These are phyloP conservation scores for Engystomops pustulosus DNA, from an alignment of 2,113 vertebrate genomes.

Conservation along the genomic window DNA sequence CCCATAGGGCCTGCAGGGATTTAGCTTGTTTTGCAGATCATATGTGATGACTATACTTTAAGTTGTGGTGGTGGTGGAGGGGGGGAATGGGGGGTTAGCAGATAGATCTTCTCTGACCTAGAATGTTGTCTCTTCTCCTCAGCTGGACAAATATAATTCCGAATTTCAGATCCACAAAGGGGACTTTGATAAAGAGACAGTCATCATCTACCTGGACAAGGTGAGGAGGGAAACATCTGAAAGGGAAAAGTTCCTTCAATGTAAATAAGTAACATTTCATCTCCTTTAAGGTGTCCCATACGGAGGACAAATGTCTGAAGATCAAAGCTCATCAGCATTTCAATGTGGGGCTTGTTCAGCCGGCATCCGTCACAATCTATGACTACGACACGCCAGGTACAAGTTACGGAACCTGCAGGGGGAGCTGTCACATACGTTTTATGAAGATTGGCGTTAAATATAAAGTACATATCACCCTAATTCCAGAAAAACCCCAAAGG, in stretches of 20 bases:
- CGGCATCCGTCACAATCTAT: slow-evolving; percentile 67
- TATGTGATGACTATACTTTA: too few relatives aligned
- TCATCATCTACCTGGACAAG: slow-evolving; percentile 87
- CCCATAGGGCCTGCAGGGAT: too few relatives aligned
- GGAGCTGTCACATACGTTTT: too few relatives aligned
- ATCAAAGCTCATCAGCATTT: slow-evolving; percentile 78
- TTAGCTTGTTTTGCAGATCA: too few relatives aligned
- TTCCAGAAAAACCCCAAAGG: too few relatives aligned
- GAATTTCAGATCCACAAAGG: slow-evolving; percentile 78
- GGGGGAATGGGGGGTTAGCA: too few relatives aligned
- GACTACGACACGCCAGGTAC: slow-evolving; percentile 77
- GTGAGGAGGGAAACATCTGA: slow-evolving; percentile 62
- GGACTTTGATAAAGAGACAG: slow-evolving; percentile 73
- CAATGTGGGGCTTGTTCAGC: slow-evolving; percentile 75
- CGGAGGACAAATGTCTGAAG: slow-evolving; percentile 72
- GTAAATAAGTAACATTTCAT: neutral
- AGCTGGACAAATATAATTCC: slow-evolving; percentile 80
- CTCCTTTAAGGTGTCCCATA: slow-evolving; percentile 50
- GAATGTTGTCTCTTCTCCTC: neutral
- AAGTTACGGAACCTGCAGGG: too few relatives aligned
- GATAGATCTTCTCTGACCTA: slow-evolving; percentile 68
- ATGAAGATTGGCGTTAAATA: too few relatives aligned
- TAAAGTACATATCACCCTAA: too few relatives aligned
- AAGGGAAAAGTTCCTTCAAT: too few relatives aligned
- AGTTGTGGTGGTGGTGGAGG: too few relatives aligned